Conservation (phyloP, 1,140 invertebrate genomes). For the Drosophila micromelanica region DNA sequence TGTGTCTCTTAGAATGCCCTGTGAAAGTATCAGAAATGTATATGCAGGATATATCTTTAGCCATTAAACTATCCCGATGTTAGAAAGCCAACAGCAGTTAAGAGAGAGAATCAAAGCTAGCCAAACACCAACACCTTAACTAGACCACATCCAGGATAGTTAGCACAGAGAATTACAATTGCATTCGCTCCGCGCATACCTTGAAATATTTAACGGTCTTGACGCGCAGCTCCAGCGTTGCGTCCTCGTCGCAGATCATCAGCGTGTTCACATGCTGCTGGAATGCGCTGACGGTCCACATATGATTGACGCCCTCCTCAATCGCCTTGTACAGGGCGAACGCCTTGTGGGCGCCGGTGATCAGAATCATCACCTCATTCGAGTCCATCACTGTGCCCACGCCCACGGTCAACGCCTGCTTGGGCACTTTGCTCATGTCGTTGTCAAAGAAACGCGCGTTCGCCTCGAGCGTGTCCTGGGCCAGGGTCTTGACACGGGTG, state of each 20-base stretch:
- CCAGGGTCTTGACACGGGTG: conserved; percentile 98
- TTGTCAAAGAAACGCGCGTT: conserved; percentile 99
- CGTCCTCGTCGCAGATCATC: conserved; percentile 99
- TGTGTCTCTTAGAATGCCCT: conserved; percentile 71
- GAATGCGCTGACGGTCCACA: conserved; percentile 99
- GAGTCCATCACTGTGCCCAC: conserved; percentile 99
- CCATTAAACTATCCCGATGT: conserved; percentile 10
- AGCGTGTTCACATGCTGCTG: conserved; percentile 96
- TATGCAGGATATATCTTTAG: conserved; percentile 19
- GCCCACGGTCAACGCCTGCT: conserved; percentile 97
- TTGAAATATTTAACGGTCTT: conserved; percentile 99
- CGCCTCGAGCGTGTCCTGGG: conserved; percentile 97
- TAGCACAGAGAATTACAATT: background rate
- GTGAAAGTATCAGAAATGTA: conserved; percentile 38
- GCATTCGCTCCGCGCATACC: conserved; percentile 85
- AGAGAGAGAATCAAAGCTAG: background rate
- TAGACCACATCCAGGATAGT: conserved; percentile 9
- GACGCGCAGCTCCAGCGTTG: conserved; percentile 97
- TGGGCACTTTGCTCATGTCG: conserved; percentile 96
- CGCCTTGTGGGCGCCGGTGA: conserved; percentile 98
- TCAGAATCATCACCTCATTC: conserved; percentile 98
- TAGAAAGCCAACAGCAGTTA: background rate
- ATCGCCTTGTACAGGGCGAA: conserved; percentile 98
- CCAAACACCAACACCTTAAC: conserved; percentile 12
- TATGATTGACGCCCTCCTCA: conserved; percentile 97